These are phyloP conservation scores for Drosophila birchii DNA, from an alignment of 2,888 invertebrate genomes.

Conservation along the genomic window DNA sequence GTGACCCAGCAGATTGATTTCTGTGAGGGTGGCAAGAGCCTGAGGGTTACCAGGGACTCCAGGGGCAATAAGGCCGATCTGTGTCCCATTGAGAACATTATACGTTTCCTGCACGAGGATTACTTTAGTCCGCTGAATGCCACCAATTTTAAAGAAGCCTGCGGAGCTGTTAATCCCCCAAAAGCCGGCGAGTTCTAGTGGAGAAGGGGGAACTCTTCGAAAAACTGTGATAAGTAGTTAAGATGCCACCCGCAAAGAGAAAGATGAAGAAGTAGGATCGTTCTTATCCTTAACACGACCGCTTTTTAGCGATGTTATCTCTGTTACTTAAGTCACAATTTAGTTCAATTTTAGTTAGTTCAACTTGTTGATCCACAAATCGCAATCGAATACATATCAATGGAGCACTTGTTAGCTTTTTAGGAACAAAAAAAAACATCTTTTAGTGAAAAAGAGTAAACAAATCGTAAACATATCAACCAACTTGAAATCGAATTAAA, in stretches of 20 bases:
- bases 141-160: constrained; percentile 95
- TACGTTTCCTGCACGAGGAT: constrained; percentile 94
- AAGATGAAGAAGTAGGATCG: constrained; percentile 3
- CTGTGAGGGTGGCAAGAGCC: constrained; percentile 88
- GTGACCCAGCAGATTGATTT: constrained; percentile 93
- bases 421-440: background rate
- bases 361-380: constrained; percentile 46
- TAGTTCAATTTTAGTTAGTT: constrained; percentile 21
- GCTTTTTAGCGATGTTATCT: constrained; percentile 42
- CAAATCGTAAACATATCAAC: constrained; percentile 58
- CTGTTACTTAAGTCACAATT: constrained; percentile 34
- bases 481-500: constrained; percentile 18
- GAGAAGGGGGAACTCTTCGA: constrained; percentile 23
- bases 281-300: constrained; percentile 26
- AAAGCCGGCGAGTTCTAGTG: constrained; percentile 81
- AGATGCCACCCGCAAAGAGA: constrained; percentile 37
- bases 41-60: constrained; percentile 86
- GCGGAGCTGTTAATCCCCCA: constrained; percentile 84
- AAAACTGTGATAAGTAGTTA: constrained; percentile 76
- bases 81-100: constrained; percentile 94
- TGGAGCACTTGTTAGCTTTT: constrained; percentile 38
- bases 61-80: constrained; percentile 86
- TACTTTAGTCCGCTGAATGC: constrained; percentile 93
- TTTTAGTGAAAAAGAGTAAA: constrained; percentile 2
- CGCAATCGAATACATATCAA: constrained; percentile 72